Evolutionary conservation across 2,888 invertebrate species (phyloP), one percentile per base, ranked within the genome.

Genomic region (Eupeodes latifasciatus): DNA sequence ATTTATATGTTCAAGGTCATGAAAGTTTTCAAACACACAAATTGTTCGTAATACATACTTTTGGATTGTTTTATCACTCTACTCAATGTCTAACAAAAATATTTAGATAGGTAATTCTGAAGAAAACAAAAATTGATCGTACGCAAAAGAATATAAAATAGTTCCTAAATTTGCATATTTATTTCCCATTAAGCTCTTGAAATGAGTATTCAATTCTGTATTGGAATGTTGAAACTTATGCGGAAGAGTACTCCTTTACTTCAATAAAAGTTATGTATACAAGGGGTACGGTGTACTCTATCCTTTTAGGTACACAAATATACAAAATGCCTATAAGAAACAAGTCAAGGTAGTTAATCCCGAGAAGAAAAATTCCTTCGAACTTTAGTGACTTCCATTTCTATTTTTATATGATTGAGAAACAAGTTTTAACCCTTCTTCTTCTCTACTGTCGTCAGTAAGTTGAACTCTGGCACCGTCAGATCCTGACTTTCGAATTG

Each of bases 371-470:
- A 72, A 80, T 76, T 81, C 84, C 76, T 81, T 81, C 59, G 62
- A 80, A 81, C 74, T 78, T 82, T n/a, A 49, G 61, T 66, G 76
- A 84, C 84, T 87, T 87, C 71, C 87, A 87, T 87, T 76, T 79
- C 76, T 84, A 77, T 84, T 83, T 83, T 72, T 72, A 72, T 84
- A 84, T 53, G 80, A 53, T 69, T 34, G 14, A 34, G 27, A 61
- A 55, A 51, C 64, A 2, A 10, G 53, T 7, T 69, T 78, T 78
- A 83, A 71, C 82, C 78, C 55, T 59, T 72, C 40, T 5, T 40
- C 40, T 72, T 57, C 14, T 27, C 1, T 27, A 27, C 27, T 27
- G 51, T 11, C 55, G 59, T 53, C 51, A 40, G 44, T 19, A 36
- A 69, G 64, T 51, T 75, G 0, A 75, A 55, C 57, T 87, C 80